These are phyloP conservation scores for Elgaria multicarinata DNA, from an alignment of 2,113 vertebrate genomes.

Conservation along the genomic window DNA sequence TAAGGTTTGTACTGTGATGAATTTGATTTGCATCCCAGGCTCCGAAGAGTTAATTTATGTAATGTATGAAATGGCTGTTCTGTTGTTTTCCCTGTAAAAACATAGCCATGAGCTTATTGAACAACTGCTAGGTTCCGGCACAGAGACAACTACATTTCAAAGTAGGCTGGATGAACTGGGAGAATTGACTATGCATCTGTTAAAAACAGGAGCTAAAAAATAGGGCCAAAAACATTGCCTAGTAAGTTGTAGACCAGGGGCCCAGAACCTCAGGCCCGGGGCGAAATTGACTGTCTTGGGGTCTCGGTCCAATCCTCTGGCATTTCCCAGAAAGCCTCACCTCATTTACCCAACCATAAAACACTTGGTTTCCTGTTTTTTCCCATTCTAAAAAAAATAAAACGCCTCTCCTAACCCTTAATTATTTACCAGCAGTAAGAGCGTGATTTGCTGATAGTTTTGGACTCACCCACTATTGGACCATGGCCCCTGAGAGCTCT, in stretches of 20 bases:
- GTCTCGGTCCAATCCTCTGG: too few species aligned
- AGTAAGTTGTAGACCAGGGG: not conserved
- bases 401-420: too few species aligned
- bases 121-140: conserved; percentile 49
- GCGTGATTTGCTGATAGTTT: too few species aligned
- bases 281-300: too few species aligned
- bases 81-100: conserved; percentile 33
- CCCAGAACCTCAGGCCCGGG: too few species aligned
- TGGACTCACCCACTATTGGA: too few species aligned
- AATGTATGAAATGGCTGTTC: conserved; percentile 16
- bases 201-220: conserved; percentile 48
- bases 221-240: not conserved
- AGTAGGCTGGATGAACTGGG: conserved; percentile 48
- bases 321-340: too few species aligned
- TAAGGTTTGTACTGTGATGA: not conserved
- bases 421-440: too few species aligned
- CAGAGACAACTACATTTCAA: conserved; percentile 44
- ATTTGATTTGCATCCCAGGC: conserved; percentile 45
- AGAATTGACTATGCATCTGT: conserved; percentile 45
- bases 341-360: too few species aligned
- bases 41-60: conserved; percentile 44
- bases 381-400: too few species aligned
- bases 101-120: conserved; percentile 14
- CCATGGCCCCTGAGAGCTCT: too few species aligned
- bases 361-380: too few species aligned